Evolutionary conservation across 1,140 invertebrate species (phyloP).

Genomic region (Cryptotermes secundus): DNA sequence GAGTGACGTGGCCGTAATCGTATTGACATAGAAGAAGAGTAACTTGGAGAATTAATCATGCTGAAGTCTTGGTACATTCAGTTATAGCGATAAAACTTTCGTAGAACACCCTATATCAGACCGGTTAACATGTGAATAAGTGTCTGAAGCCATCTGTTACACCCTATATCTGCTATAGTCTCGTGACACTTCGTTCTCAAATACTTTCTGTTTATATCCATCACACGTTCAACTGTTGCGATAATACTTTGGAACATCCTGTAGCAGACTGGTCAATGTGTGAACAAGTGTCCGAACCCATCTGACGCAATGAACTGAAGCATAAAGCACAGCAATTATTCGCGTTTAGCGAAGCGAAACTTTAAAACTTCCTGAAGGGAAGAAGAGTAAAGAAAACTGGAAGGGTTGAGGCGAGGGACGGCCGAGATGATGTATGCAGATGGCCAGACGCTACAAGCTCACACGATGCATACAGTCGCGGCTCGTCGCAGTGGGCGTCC

Average conservation of each 20-base stretch:
- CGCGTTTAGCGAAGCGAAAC: slow-evolving; percentile 1
- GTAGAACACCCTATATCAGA: no score
- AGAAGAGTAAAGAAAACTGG: not conserved
- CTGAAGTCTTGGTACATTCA: no score
- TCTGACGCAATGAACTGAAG: not conserved
- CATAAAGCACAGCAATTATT: not conserved
- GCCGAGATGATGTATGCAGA: slow-evolving; percentile 14
- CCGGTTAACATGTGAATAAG: no score
- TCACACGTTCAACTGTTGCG: no score
- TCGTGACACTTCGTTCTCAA: no score
- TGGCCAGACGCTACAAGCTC: not conserved
- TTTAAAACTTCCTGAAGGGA: not conserved
- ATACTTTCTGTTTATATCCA: no score
- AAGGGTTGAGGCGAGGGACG: not conserved
- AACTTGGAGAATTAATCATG: no score
- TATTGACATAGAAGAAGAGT: no score
- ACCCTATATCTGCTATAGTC: no score
- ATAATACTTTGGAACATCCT: not conserved
- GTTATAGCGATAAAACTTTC: no score
- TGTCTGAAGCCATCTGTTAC: no score
- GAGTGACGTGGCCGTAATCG: no score
- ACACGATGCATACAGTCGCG: not conserved
- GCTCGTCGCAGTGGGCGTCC: not conserved
- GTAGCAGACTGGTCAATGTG: not conserved
- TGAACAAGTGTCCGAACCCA: not conserved